These are phyloP conservation scores for Prionace glauca DNA, from an alignment of 2,797 vertebrate species.

Conservation along the genomic window DNA sequence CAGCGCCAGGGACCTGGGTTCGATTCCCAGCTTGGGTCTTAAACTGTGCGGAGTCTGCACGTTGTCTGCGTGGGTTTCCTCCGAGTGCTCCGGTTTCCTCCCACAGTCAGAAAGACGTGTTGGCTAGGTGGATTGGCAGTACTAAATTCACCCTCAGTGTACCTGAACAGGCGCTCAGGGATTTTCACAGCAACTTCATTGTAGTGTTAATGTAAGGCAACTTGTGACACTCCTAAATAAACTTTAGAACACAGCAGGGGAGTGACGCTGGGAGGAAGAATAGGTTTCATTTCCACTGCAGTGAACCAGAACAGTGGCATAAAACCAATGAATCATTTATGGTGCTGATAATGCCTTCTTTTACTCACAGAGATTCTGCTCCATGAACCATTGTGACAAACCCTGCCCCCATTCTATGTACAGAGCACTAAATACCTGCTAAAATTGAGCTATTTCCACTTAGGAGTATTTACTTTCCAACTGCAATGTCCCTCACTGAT, in stretches of 20 bases:
- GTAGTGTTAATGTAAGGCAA: no score
- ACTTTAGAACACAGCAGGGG: not conserved
- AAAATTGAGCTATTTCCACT: not conserved
- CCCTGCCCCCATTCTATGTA: not conserved
- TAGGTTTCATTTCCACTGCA: not conserved
- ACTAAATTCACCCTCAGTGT: no score
- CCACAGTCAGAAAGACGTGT: no score
- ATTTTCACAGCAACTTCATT: no score
- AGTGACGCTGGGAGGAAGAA: not conserved
- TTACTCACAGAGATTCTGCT: not conserved
- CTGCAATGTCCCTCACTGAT: not conserved
- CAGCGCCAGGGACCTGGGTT: no score
- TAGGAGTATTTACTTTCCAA: slow-evolving; percentile 26
- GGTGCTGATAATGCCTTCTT: not conserved
- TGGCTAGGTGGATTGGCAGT: no score
- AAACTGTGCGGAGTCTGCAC: no score
- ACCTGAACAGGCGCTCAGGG: no score
- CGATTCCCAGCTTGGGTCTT: no score
- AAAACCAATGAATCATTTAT: not conserved
- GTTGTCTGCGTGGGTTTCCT: no score
- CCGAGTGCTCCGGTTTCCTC: no score
- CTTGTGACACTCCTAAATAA: no score
- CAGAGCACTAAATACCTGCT: not conserved
- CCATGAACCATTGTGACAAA: not conserved
- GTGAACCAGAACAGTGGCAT: not conserved